Percentiles rank a stretch among this genome's conserved stretches.
Conservation (phyloP, 2,888 invertebrate genomes). For the Abrostola tripartita region DNA sequence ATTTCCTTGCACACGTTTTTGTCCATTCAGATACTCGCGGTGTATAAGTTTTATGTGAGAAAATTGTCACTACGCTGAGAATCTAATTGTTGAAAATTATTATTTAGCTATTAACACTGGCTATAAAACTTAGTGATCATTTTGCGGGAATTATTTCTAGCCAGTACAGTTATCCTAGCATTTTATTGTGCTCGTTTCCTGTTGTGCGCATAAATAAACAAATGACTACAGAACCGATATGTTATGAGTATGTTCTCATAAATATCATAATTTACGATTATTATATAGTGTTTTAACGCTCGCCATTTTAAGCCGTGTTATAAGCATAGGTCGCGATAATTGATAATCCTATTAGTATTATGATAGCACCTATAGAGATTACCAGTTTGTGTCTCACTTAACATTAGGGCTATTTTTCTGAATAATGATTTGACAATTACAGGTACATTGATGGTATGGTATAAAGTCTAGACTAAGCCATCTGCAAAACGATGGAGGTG, state of each 20-base stretch:
- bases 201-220: slow-evolving; percentile 12
- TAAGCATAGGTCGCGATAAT: too few species aligned
- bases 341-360: too few species aligned
- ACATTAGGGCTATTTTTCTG: too few species aligned
- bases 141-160: slow-evolving; percentile 2
- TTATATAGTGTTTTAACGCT: neutral
- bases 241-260: neutral
- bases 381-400: too few species aligned
- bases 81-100: slow-evolving; percentile 15
- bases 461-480: too few species aligned
- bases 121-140: slow-evolving; percentile 6
- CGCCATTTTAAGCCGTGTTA: neutral
- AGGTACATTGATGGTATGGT: too few species aligned
- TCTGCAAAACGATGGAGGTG: too few species aligned
- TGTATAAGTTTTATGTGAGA: slow-evolving; percentile 10
- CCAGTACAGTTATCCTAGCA: neutral
- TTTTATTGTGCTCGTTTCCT: slow-evolving; percentile 27
- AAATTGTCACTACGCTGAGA: neutral
- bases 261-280: neutral
- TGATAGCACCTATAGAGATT: too few species aligned
- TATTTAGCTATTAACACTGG: neutral
- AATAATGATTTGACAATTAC: too few species aligned
- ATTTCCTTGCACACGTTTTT: slow-evolving; percentile 12
- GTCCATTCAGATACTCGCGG: neutral
- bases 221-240: slow-evolving; percentile 1